Percentiles rank a stretch among this genome's conserved stretches.
phyloP scores from a whole-genome alignment of 2,888 invertebrate genomes.

The Synanthedon andrenaeformis region DNA sequence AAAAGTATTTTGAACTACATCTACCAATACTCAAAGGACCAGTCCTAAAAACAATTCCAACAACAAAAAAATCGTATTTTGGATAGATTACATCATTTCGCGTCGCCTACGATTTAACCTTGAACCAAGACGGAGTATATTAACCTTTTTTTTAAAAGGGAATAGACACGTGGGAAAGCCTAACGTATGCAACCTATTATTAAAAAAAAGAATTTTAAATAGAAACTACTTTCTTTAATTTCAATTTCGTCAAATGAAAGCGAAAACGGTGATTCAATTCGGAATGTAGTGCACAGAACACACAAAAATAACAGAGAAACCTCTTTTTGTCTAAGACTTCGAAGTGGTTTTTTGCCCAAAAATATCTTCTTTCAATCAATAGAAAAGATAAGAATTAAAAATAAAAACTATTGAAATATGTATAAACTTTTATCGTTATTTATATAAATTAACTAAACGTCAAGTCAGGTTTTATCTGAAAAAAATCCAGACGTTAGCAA shows the following conservation, averaged over 20 bases:
- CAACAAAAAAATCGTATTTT: background rate
- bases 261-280: background rate
- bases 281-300: background rate
- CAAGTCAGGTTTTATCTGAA: conserved; percentile 2
- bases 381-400: too few relatives aligned
- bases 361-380: too few relatives aligned
- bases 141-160: background rate
- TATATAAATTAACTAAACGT: conserved; percentile 4
- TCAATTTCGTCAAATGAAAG: background rate
- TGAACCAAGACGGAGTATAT: background rate
- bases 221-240: background rate
- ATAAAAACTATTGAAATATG: too few relatives aligned
- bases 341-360: too few relatives aligned
- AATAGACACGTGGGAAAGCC: background rate
- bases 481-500: conserved; percentile 1
- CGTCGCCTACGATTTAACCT: background rate
- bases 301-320: background rate
- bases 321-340: background rate
- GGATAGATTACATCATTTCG: background rate
- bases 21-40: background rate
- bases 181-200: background rate
- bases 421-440: too few relatives aligned
- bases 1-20: too few relatives aligned
- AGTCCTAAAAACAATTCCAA: background rate
- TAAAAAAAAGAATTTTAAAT: background rate